Evolutionary conservation across 2,113 vertebrate genomes (phyloP).

Genomic region (Amphilophus citrinellus): DNA sequence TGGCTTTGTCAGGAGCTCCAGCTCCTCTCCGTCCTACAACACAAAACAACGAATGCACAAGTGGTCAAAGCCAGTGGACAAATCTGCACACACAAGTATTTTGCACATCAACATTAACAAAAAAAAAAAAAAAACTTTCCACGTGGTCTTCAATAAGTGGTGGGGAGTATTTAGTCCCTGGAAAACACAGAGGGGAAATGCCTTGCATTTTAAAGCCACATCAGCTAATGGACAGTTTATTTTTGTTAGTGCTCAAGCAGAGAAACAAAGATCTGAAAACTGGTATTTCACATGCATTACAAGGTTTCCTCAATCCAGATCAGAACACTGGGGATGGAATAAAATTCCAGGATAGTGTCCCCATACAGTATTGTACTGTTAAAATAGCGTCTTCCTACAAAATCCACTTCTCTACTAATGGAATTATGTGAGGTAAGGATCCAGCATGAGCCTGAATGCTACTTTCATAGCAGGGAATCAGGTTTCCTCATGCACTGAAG

Average conservation of each 20-base stretch:
- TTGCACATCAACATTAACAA: not conserved
- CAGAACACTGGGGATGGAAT: not conserved
- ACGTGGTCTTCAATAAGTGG: not conserved
- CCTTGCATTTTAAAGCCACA: not conserved
- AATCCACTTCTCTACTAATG: conserved; percentile 25
- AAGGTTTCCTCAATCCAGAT: not conserved
- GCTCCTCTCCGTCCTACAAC: conserved; percentile 93
- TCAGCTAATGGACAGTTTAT: not conserved
- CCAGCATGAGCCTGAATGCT: conserved; percentile 11
- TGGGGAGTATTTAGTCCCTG: not conserved
- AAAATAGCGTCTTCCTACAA: conserved; percentile 23
- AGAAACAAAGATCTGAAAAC: not conserved
- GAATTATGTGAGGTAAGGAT: conserved; percentile 16
- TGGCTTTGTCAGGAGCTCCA: conserved; percentile 89
- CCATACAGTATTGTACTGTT: not conserved
- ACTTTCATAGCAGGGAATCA: conserved; percentile 46
- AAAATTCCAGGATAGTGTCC: not conserved
- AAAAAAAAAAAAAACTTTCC: not conserved
- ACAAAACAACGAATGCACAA: no score
- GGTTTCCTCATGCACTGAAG: conserved; percentile 27
- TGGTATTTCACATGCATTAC: not conserved
- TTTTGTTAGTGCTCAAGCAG: not conserved
- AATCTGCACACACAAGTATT: not conserved
- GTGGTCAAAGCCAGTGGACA: not conserved
- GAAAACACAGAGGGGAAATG: not conserved